Evolutionary conservation across 2,113 vertebrate species (phyloP).

Genomic region (Erinaceus europaeus): DNA sequence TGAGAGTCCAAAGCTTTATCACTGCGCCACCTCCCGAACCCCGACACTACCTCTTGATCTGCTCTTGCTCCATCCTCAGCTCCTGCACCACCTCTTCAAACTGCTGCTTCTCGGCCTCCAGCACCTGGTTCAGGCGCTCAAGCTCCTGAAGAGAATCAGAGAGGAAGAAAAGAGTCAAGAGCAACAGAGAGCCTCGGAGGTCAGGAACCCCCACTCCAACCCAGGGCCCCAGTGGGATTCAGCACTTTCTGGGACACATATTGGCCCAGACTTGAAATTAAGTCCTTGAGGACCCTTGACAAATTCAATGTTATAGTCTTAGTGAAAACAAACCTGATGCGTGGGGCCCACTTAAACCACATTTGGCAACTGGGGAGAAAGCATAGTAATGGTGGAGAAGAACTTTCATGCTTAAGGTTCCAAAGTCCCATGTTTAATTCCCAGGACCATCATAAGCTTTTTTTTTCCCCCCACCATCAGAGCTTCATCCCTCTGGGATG

Average conservation of each 20-base stretch:
- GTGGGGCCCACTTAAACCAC: not conserved
- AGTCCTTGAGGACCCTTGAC: not conserved
- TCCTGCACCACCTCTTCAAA: conserved; percentile 96
- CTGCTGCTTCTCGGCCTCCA: conserved; percentile 95
- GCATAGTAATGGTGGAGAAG: too few species aligned
- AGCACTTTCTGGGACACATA: not conserved
- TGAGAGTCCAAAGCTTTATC: too few species aligned
- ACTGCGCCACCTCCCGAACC: rapidly evolving
- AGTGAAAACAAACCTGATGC: not conserved
- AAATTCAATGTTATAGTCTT: not conserved
- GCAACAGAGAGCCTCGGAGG: not conserved
- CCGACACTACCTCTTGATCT: conserved; percentile 88
- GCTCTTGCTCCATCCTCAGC: conserved; percentile 92
- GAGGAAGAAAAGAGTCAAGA: not conserved
- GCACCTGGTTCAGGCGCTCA: conserved; percentile 92
- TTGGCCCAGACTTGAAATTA: not conserved
- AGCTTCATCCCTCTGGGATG: too few species aligned
- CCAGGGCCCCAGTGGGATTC: not conserved
- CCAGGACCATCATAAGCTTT: too few species aligned
- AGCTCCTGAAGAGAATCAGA: conserved; percentile 85
- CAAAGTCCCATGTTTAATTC: too few species aligned
- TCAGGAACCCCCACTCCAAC: not conserved
- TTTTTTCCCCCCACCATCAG: too few species aligned
- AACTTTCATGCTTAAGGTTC: too few species aligned
- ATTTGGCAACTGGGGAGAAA: not conserved